Base-by-base conservation (phyloP, 2,888 invertebrate genomes). In the Drosophila gaucha region DNA sequence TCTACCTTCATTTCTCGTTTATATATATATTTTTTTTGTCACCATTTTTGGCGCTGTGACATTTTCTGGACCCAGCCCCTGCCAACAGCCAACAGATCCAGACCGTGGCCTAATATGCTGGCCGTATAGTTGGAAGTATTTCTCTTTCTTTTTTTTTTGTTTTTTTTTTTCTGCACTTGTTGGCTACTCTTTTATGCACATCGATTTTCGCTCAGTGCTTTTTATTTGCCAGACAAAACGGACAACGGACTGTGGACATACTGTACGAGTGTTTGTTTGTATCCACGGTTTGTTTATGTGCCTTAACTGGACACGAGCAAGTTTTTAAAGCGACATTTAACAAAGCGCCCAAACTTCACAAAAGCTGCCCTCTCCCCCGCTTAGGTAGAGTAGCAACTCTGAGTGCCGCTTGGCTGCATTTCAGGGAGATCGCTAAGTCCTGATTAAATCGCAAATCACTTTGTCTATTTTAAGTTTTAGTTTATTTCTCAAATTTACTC, bases 161-260 rank as follows among this genome's bases (percentile, higher is more conserved):
- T 36, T 14, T 22, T 58, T 26, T 35, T 46, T 59, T 72, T 44
- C 36, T 67, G 63, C 86, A 84, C 85, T 86, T 86, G 87, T 80
- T 86, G 85, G 80, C 84, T 83, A 86, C 80, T 87, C 83, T 79
- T 73, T 79, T 83, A 83, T 83, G 82, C 86, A 87, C 82, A 83
- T 88, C 82, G 88, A 87, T 83, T 82, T 82, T 87, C 82, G 88
- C 88, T 87, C 82, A 82, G 88, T 82, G 88, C 82, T 86, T 86
- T 83, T 87, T 87, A 87, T 83, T 87, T 87, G 84, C 83, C 62
- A 64, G 54, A 67, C 67, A 44, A 41, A 43, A 41, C 51, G 60
- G 76, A 60, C 63, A 18, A 22, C 62, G 60, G 76, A 58, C 67
- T 14, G 20, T 8, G 46, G 46, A 31, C 46, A n/a, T 8, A 30